Conservation (phyloP, 2,888 invertebrate genomes). For the Himalopsyche kuldschensis region DNA sequence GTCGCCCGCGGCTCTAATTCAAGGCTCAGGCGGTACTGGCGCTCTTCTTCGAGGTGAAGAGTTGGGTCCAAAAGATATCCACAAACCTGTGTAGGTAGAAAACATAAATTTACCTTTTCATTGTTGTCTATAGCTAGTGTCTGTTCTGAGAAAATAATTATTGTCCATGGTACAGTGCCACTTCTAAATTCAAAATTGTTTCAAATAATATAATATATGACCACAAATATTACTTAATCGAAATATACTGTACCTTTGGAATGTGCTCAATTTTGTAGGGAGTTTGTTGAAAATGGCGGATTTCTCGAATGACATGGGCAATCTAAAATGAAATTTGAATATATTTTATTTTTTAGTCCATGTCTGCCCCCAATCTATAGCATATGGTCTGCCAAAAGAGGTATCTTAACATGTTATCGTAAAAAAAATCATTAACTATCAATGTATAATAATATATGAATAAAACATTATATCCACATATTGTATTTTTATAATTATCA, state of each 20-base stretch:
- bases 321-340: constrained; percentile 59
- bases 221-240: constrained; percentile 41
- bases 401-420: too few relatives aligned
- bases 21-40: constrained; percentile 78
- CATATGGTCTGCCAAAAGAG: too few relatives aligned
- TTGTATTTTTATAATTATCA: too few relatives aligned
- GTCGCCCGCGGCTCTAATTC: constrained; percentile 78
- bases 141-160: too few relatives aligned
- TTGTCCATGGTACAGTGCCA: too few relatives aligned
- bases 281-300: constrained; percentile 87
- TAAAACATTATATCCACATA: too few relatives aligned
- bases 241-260: constrained; percentile 61
- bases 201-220: background rate
- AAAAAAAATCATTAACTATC: too few relatives aligned
- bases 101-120: background rate
- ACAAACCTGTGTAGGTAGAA: constrained; percentile 51
- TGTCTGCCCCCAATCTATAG: too few relatives aligned
- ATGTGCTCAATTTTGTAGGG: constrained; percentile 89
- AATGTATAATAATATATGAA: too few relatives aligned
- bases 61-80: constrained; percentile 80
- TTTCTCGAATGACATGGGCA: constrained; percentile 89
- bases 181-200: too few relatives aligned
- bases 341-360: too few relatives aligned
- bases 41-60: constrained; percentile 76
- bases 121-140: background rate